A percentile compares a stretch with the other conserved stretches of the same genome.
Evolutionary conservation across 2,888 invertebrate genomes (phyloP).

Genomic region (Drosophila maculinotata): DNA sequence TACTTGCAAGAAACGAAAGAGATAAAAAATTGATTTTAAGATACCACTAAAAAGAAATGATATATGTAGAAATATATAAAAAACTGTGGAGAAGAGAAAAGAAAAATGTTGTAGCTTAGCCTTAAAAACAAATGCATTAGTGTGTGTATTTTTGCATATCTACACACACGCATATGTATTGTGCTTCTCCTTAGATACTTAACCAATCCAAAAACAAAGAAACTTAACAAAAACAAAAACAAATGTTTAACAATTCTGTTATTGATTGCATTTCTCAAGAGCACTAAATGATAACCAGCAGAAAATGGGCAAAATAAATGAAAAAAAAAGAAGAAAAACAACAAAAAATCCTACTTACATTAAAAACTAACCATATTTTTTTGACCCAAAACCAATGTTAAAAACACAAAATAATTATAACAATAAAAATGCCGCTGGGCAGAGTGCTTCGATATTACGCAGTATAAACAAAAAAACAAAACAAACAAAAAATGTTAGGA

Average conservation of each 20-base stretch:
- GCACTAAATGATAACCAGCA: constrained; percentile 50
- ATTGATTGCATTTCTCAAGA: constrained; percentile 59
- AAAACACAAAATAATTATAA: constrained; percentile 35
- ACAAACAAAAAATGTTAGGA: constrained; percentile 61
- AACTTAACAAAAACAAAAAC: constrained; percentile 14
- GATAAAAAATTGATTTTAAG: constrained; percentile 28
- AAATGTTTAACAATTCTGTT: constrained; percentile 57
- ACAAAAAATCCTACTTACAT: constrained; percentile 45
- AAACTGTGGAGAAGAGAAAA: background rate
- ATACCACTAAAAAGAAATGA: constrained; percentile 18
- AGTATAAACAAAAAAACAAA: constrained; percentile 47
- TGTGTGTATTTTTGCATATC: constrained; percentile 11
- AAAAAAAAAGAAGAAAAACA: background rate
- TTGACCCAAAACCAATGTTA: constrained; percentile 41
- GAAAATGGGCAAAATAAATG: constrained; percentile 25
- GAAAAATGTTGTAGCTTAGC: constrained; percentile 52
- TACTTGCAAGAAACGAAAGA: constrained; percentile 9
- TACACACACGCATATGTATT: constrained; percentile 21
- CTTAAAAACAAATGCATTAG: constrained; percentile 23
- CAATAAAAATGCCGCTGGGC: constrained; percentile 45
- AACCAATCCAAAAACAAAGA: constrained; percentile 41
- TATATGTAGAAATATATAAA: background rate
- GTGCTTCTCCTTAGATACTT: constrained; percentile 53
- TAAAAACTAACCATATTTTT: constrained; percentile 40
- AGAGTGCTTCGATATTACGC: constrained; percentile 75